Evolutionary conservation across 2,113 vertebrate species (phyloP).

Genomic region (Galbula dea): DNA sequence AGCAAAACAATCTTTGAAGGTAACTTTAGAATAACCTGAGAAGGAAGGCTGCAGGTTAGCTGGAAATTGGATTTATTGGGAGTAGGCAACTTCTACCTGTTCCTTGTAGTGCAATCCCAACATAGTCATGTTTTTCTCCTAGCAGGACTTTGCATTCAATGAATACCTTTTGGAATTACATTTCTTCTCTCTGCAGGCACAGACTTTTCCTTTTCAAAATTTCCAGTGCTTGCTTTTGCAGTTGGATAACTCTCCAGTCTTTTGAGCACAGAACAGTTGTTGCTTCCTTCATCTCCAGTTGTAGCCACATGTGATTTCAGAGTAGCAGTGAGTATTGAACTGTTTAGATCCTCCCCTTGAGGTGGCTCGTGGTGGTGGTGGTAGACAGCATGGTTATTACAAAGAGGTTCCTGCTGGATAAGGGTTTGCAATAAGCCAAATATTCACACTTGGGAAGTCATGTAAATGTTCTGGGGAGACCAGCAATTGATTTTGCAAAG

Average conservation of each 20-base stretch:
- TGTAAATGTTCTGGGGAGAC: not conserved
- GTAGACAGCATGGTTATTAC: not conserved
- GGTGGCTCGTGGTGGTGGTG: not conserved
- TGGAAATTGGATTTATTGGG: not conserved
- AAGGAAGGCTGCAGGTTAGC: not conserved
- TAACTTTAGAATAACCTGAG: not conserved
- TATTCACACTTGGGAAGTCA: not conserved
- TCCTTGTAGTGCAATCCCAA: not conserved
- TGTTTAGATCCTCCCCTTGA: not conserved
- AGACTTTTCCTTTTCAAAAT: not conserved
- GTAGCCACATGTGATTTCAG: not conserved
- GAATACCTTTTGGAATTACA: not conserved
- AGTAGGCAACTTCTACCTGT: rapidly evolving
- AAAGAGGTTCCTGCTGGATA: not conserved
- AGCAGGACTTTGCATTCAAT: not conserved
- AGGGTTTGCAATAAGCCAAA: not conserved
- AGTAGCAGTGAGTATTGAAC: not conserved
- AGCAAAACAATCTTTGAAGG: not conserved
- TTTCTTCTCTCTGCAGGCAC: not conserved
- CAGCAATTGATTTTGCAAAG: not conserved
- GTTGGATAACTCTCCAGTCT: not conserved
- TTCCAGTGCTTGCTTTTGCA: not conserved
- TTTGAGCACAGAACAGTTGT: not conserved
- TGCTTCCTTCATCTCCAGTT: not conserved
- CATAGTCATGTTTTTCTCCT: not conserved